Evolutionary conservation across 2,888 invertebrate species (phyloP).

Genomic region (Acronicta aceris): DNA sequence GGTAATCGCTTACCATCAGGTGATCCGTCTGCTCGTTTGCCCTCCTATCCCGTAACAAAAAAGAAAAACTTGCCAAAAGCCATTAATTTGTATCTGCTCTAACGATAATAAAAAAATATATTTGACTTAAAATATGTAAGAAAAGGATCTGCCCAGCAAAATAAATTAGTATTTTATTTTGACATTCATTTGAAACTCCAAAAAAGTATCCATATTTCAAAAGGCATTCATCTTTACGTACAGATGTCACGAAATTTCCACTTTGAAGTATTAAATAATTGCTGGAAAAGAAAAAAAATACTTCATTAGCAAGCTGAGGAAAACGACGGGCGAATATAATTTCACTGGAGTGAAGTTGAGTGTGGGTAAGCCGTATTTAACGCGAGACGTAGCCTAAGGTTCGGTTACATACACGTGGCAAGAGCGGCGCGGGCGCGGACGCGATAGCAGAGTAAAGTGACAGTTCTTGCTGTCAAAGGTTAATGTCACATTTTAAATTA

Average conservation of each 20-base stretch:
- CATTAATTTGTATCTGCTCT: too few species aligned
- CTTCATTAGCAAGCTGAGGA: constrained; percentile 46
- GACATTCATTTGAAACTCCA: constrained; percentile 1
- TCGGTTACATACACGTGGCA: background rate
- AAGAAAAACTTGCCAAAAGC: too few species aligned
- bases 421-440: background rate
- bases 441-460: background rate
- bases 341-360: constrained; percentile 48
- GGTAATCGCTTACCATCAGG: too few species aligned
- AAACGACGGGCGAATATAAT: constrained; percentile 52
- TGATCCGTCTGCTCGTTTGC: too few species aligned
- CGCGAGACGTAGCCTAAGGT: constrained; percentile 42
- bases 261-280: constrained; percentile 50
- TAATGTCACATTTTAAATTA: too few species aligned
- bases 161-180: constrained; percentile 2
- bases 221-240: constrained; percentile 26
- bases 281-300: constrained; percentile 38
- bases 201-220: constrained; percentile 24
- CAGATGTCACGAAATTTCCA: constrained; percentile 34
- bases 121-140: too few species aligned
- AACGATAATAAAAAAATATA: too few species aligned
- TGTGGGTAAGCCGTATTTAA: constrained; percentile 60
- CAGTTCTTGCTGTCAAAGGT: too few species aligned
- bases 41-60: too few species aligned
- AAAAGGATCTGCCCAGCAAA: background rate